Percentiles rank a stretch among this genome's conserved stretches.
phyloP scores from a whole-genome alignment of 1,140 invertebrate genomes.

The Leptinotarsa texana region DNA sequence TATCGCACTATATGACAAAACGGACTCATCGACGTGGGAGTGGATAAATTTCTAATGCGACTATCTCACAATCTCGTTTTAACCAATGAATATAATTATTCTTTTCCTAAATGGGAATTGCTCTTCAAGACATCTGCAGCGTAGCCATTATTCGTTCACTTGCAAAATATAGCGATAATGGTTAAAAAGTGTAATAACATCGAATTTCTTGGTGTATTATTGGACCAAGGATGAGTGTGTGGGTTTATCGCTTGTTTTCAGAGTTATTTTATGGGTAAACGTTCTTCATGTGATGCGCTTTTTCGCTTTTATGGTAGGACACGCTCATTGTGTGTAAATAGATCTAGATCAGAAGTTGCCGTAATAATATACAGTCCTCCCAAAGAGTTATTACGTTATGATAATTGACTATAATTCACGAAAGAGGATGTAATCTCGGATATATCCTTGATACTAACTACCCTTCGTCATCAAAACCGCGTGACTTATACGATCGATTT shows the following conservation, averaged over 20 bases:
- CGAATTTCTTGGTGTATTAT: conserved; percentile 16
- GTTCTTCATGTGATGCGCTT: not conserved
- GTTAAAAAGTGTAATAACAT: conserved; percentile 14
- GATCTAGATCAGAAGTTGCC: not conserved
- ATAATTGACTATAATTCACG: too few relatives aligned
- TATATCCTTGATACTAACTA: too few relatives aligned
- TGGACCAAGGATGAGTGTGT: conserved; percentile 12
- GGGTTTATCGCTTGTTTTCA: not conserved
- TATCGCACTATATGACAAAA: not conserved
- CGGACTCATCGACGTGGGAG: not conserved
- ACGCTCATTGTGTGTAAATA: conserved; percentile 3
- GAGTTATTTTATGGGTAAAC: not conserved
- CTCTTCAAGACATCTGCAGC: conserved; percentile 25
- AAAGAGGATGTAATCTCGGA: too few relatives aligned
- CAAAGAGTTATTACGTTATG: too few relatives aligned
- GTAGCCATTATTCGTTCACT: conserved; percentile 32
- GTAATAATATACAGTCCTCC: not conserved
- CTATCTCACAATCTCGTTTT: conserved; percentile 13
- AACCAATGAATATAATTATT: conserved; percentile 2
- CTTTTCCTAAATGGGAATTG: conserved; percentile 31
- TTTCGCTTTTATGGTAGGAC: not conserved
- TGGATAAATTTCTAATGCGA: conserved; percentile 12
- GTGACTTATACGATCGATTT: too few relatives aligned
- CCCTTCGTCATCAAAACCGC: too few relatives aligned
- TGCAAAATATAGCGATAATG: conserved; percentile 27